phyloP scores from a whole-genome alignment of 2,797 vertebrate genomes.

The Acanthopagrus latus region DNA sequence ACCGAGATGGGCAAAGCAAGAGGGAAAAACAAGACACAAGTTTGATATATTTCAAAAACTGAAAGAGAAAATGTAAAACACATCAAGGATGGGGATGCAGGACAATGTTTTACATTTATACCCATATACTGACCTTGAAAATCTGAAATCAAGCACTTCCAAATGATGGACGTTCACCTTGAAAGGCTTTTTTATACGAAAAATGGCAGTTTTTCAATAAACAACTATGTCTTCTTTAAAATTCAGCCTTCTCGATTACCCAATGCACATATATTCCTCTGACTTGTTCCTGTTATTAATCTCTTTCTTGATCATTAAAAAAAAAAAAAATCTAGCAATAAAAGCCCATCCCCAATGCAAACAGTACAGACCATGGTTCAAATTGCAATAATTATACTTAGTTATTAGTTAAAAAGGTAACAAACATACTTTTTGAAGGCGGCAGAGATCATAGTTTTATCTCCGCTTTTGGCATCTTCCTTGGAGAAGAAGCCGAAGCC shows the following conservation, averaged over 20 bases:
- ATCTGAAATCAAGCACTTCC: background rate
- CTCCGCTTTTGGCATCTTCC: slow-evolving; percentile 78
- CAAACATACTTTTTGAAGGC: slow-evolving; percentile 88
- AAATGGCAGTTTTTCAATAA: background rate
- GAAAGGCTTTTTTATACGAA: background rate
- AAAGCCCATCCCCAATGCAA: slow-evolving; percentile 59
- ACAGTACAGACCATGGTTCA: slow-evolving; percentile 69
- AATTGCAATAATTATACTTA: slow-evolving; percentile 68
- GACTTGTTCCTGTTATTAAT: slow-evolving; percentile 1
- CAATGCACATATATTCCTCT: background rate
- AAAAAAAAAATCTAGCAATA: background rate
- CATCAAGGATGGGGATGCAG: slow-evolving; percentile 28
- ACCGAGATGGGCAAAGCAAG: background rate
- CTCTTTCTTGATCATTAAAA: background rate
- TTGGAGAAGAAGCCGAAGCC: slow-evolving; percentile 88
- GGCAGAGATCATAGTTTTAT: slow-evolving; percentile 81
- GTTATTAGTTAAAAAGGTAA: background rate
- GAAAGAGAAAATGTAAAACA: slow-evolving; percentile 10
- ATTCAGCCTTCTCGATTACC: background rate
- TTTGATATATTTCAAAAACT: slow-evolving; percentile 15
- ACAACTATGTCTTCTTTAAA: background rate
- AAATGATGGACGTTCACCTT: background rate
- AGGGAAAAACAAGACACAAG: slow-evolving; percentile 12
- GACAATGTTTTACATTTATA: background rate
- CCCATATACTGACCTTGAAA: background rate